These are phyloP conservation scores for Rhyacichthys aspro DNA, from an alignment of 2,797 vertebrate species.

Conservation along the genomic window DNA sequence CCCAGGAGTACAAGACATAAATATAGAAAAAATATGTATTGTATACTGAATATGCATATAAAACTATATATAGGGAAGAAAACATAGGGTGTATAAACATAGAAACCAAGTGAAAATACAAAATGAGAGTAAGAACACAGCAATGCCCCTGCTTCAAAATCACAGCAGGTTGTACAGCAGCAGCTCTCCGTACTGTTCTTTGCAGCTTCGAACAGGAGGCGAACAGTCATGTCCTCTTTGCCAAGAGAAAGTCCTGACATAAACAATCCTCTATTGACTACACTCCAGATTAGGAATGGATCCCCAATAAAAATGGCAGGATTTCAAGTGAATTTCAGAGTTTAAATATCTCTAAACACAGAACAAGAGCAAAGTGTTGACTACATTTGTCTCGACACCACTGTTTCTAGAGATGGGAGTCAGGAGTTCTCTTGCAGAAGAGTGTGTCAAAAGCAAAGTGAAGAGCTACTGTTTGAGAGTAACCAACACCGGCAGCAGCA, in stretches of 20 bases:
- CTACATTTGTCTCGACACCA: slow-evolving; percentile 50
- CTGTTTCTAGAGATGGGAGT: slow-evolving; percentile 50
- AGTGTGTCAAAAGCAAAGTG: slow-evolving; percentile 74
- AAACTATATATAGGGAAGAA: slow-evolving; percentile 69
- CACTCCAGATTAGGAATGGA: slow-evolving; percentile 70
- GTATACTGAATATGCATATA: slow-evolving; percentile 72
- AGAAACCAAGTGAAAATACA: slow-evolving; percentile 73
- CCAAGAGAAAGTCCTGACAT: slow-evolving; percentile 74
- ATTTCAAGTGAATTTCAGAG: slow-evolving; percentile 69
- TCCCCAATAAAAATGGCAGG: slow-evolving; percentile 59
- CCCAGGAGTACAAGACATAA: slow-evolving; percentile 74
- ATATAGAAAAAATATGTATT: slow-evolving; percentile 76
- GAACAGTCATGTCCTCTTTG: slow-evolving; percentile 79
- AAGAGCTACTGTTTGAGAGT: slow-evolving; percentile 61
- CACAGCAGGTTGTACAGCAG: slow-evolving; percentile 82
- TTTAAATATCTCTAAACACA: slow-evolving; percentile 55
- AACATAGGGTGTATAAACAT: slow-evolving; percentile 57
- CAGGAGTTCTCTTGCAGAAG: slow-evolving; percentile 77
- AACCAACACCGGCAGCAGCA: slow-evolving; percentile 75
- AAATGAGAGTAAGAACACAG: slow-evolving; percentile 78
- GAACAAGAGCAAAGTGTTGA: slow-evolving; percentile 37
- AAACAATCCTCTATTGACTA: slow-evolving; percentile 59
- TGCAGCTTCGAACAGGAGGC: slow-evolving; percentile 70
- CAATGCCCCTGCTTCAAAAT: slow-evolving; percentile 74
- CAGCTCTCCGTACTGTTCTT: slow-evolving; percentile 71